Evolutionary conservation across 2,888 invertebrate species (phyloP), one percentile per base, ranked within the genome.

Genomic region (Antitype chi): DNA sequence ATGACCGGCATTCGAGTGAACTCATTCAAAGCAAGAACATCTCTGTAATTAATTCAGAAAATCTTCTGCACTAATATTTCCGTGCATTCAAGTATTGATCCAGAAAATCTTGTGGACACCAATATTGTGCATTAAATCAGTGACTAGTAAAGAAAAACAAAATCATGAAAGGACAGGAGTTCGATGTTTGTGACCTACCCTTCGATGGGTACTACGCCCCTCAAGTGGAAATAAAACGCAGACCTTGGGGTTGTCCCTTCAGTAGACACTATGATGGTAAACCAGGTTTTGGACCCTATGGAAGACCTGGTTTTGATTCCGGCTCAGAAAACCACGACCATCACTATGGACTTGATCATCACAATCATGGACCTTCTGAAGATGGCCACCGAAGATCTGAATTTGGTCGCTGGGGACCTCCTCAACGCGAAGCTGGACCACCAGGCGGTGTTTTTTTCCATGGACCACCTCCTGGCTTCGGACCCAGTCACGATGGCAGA

Each of bases 161-260:
- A 38, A 71, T 13, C 49, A 77, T 77, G 77, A 15, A 63, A 43
- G 63, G 72, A 1, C 77, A 71, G 11, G 77, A 77, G 38, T 77
- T 80, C 2, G 72, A 52, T 38, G 15, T 71, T 17, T 83, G 78
- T 20, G 83, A 83, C 7, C 13, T 78, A 25, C 81, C 81, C 28
- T 80, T 80, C 2, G 79, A 80, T 15, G 82, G 81, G 53, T 80
- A 81, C 38, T 69, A 59, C 53, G 47, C 79, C 5, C 59, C 81
- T 5, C 43, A 81, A 55, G 55, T 43, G 2, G 52, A 80, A 59
- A 59, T 0, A 15, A 81, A 64, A 59, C 32, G 47, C 1, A 75
- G 68, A 69, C 32, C 52, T n/a, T 80, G 79, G 38, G 63, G 76
- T 1, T 72, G 70, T 43, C 68, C 53, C 2, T 38, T 57, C 8